A percentile compares a stretch with the other conserved stretches of the same genome.
Conservation (phyloP, 35 echinoderm and acorn worm species). For the Apostichopus californicus region DNA sequence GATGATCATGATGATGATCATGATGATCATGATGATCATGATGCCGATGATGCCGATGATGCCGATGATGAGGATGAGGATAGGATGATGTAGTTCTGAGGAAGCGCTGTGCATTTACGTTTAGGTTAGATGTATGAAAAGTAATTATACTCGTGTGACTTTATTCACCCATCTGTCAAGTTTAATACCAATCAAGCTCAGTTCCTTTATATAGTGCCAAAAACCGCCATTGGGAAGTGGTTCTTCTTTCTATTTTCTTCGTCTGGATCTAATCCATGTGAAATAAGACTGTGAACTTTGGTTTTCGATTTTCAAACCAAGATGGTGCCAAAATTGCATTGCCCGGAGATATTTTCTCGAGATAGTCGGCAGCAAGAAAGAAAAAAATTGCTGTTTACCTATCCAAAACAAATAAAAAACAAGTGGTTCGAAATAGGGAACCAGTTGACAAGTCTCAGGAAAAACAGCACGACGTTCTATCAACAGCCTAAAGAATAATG, state of each 20-base stretch:
- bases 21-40: too few relatives aligned
- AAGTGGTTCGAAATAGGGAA: background rate
- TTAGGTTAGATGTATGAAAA: background rate
- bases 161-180: slow-evolving; percentile 7
- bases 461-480: background rate
- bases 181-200: background rate
- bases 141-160: background rate
- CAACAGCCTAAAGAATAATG: background rate
- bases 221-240: background rate
- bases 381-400: background rate
- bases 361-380: slow-evolving; percentile 1
- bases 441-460: background rate
- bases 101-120: background rate
- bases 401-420: slow-evolving; percentile 6
- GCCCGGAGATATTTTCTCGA: background rate
- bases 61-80: too few relatives aligned
- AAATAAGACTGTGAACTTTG: background rate
- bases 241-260: background rate
- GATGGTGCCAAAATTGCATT: background rate
- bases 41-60: too few relatives aligned
- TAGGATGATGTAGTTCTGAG: too few relatives aligned
- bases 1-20: too few relatives aligned
- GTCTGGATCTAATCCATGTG: background rate
- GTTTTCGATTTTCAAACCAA: background rate
- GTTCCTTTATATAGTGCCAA: background rate